A percentile compares a stretch with the other conserved stretches of the same genome.
Conservation (phyloP, 2,113 vertebrate genomes). For the Eidolon helvum region DNA sequence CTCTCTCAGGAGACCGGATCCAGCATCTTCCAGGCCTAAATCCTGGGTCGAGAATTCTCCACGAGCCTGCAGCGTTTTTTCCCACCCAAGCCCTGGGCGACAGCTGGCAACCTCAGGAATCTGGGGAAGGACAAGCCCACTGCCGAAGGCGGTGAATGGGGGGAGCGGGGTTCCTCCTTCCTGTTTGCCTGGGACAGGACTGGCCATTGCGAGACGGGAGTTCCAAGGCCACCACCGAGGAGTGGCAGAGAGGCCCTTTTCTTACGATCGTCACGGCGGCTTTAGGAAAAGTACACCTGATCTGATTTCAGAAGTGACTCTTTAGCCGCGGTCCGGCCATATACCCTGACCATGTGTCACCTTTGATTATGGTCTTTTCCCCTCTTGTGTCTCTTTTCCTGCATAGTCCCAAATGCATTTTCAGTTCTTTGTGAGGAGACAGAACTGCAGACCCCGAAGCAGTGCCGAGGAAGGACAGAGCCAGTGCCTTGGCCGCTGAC, state of each 20-base stretch:
- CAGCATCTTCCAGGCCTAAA: neutral
- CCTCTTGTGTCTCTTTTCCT: neutral
- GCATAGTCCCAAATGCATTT: accelerated
- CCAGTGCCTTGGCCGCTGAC: accelerated
- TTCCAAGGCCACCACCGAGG: neutral
- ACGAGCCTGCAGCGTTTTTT: neutral
- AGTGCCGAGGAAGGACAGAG: neutral
- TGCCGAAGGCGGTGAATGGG: neutral
- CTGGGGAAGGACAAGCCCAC: neutral
- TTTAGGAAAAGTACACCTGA: neutral
- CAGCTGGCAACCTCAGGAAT: neutral
- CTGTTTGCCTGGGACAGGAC: neutral
- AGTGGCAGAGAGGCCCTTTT: neutral
- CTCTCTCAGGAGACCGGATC: neutral
- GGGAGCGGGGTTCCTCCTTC: neutral
- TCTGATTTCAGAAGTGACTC: neutral
- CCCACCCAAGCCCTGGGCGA: neutral
- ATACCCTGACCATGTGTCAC: neutral
- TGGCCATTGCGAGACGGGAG: neutral
- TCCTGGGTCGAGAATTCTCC: neutral
- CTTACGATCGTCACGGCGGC: neutral
- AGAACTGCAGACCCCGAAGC: neutral
- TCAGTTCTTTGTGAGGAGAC: neutral
- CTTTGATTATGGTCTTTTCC: neutral
- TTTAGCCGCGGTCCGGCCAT: neutral